Evolutionary conservation across 1,140 invertebrate species (phyloP), one percentile per base, ranked within the genome.

Genomic region (Calycopis cecrops): DNA sequence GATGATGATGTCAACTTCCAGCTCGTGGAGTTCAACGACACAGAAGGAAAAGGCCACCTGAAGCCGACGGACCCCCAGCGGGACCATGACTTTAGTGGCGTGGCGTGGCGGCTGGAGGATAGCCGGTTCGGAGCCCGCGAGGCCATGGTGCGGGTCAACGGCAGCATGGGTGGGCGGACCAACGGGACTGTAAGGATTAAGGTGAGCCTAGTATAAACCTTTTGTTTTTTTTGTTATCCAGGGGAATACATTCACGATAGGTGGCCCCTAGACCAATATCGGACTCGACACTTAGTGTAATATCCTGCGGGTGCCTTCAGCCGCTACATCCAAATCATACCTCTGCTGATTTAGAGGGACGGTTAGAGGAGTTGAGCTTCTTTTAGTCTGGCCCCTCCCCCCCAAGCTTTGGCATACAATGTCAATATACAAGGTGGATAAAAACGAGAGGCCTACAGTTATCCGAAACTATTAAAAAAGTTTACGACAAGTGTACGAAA

Each of bases 21-120:
- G 90, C 56, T 91, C 34, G 82, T 86, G 37, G 90, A 91, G 73
- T 91, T 90, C 66, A 85, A 91, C 59, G 90, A 91, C 58, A 49
- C 85, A 8, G 76, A 88, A 57, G 88, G 91, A 67, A 88, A 76
- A 3, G 90, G 83, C 9, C 56, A 76, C 38, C 74, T 90, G 9
- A 71, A 88, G 53, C 64, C 70, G 1, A 58, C 48, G 9, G 60
- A 56, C 38, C 66, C 64, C 3, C 55, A 64, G 16, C 60, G 38
- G 28, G 52, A 60, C 12, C 54, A 65, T 42, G 56, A 55, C 7
- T 57, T 65, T 11, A 48, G 48, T 11, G 57, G 6, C 10, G 60
- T 17, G 17, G 63, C 52, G 6, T 85, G 81, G 79, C 37, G 14
- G 8, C 68, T 79, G 8, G 67, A 74, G 16, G 69, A 77, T 40